Evolutionary conservation across 2,797 vertebrate genomes (phyloP).

Genomic region (Mycteria americana): DNA sequence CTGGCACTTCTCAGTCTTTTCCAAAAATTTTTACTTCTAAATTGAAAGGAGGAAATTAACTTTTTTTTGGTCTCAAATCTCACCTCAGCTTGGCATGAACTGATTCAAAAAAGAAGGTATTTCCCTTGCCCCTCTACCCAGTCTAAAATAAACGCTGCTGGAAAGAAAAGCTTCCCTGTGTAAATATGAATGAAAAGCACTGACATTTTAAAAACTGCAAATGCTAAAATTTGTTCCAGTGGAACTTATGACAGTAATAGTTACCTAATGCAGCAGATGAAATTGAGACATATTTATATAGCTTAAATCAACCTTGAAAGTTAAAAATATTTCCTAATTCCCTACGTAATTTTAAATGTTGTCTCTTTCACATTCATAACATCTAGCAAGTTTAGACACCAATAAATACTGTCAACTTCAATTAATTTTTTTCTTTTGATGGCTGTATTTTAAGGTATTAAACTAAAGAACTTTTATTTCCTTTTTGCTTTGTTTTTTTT

Average conservation of each 20-base stretch:
- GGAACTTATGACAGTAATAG: neutral
- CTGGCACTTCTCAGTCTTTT: neutral
- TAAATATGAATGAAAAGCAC: neutral
- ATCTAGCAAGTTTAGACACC: neutral
- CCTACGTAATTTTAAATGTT: neutral
- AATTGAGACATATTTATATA: constrained; percentile 29
- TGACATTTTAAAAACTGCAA: neutral
- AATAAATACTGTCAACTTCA: neutral
- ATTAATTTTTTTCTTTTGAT: neutral
- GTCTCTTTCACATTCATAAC: neutral
- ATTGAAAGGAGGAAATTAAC: neutral
- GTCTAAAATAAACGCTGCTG: neutral
- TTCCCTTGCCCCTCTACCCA: neutral
- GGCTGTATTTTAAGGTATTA: neutral
- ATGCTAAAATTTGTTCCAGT: neutral
- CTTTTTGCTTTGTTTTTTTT: neutral
- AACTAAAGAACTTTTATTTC: neutral
- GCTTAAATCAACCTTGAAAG: neutral
- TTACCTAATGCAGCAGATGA: constrained; percentile 7
- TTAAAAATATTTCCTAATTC: constrained; percentile 38
- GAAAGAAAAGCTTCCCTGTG: neutral
- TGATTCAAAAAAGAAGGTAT: neutral
- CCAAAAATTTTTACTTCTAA: neutral
- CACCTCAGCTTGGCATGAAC: neutral
- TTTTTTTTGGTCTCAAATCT: neutral